phyloP scores from a whole-genome alignment of 1,140 invertebrate genomes.

The Bombus huntii region DNA sequence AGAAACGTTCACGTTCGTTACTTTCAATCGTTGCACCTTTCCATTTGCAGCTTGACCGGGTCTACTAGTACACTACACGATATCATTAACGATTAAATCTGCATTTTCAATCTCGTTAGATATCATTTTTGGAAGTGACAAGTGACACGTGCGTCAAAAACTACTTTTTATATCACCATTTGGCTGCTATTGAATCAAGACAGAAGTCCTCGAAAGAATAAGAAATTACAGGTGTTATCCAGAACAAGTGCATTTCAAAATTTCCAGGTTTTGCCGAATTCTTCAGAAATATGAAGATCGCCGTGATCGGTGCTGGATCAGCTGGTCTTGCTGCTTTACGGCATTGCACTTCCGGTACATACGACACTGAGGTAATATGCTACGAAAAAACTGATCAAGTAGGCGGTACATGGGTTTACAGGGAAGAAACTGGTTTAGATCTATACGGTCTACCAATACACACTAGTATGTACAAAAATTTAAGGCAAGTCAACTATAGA shows the following conservation, averaged over 20 bases:
- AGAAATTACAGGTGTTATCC: background rate
- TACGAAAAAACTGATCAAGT: slow-evolving; percentile 86
- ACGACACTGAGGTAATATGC: slow-evolving; percentile 70
- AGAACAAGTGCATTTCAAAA: background rate
- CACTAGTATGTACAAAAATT: slow-evolving; percentile 93
- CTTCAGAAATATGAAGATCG: slow-evolving; percentile 81
- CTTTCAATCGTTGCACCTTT: slow-evolving; percentile 48
- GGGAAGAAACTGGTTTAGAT: slow-evolving; percentile 87
- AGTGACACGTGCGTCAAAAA: background rate
- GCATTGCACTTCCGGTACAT: slow-evolving; percentile 81
- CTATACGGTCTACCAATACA: slow-evolving; percentile 91
- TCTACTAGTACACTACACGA: slow-evolving; percentile 6
- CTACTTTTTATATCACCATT: background rate
- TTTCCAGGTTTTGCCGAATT: background rate
- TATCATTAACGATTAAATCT: too few species aligned
- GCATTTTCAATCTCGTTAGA: background rate
- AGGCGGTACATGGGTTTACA: slow-evolving; percentile 96
- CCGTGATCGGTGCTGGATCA: slow-evolving; percentile 87
- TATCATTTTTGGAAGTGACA: background rate
- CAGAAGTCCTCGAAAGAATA: background rate
- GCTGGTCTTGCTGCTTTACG: slow-evolving; percentile 86
- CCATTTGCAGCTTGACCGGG: slow-evolving; percentile 2
- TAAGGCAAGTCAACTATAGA: slow-evolving; percentile 84
- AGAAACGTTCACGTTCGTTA: background rate
- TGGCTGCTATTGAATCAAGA: background rate